A percentile compares a stretch with the other conserved stretches of the same genome.
Evolutionary conservation across 2,113 vertebrate species (phyloP).

Genomic region (Neodon shergylaensis): DNA sequence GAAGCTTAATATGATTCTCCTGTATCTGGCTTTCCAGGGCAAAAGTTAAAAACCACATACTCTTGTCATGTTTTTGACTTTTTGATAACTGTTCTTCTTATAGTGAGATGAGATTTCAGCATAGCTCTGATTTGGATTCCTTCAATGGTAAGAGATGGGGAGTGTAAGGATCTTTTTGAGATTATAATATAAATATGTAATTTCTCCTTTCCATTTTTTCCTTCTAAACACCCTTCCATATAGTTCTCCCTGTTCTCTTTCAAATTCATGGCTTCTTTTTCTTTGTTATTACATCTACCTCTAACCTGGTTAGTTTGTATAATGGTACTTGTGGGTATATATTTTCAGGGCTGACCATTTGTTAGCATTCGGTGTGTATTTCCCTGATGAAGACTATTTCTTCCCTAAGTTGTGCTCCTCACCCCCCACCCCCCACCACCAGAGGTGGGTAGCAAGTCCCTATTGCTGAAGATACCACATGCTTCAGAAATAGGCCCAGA

Average conservation of each 20-base stretch:
- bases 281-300: not conserved
- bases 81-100: not conserved
- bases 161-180: not conserved
- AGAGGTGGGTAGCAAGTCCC: not conserved
- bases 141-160: not conserved
- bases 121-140: not conserved
- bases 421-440: accelerated
- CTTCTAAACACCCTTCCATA: not conserved
- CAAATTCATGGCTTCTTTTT: not conserved
- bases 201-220: not conserved
- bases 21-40: not conserved
- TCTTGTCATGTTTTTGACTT: not conserved
- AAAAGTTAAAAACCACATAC: not conserved
- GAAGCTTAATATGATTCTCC: not conserved
- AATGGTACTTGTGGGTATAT: not conserved
- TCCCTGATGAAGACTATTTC: not conserved
- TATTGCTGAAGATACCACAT: not conserved
- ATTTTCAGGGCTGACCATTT: not conserved
- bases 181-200: not conserved
- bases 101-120: not conserved
- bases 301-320: not conserved
- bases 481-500: not conserved
- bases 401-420: not conserved
- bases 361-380: not conserved
- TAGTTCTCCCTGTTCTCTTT: not conserved